Evolutionary conservation across 2,113 vertebrate genomes (phyloP).

Genomic region (Poeciliopsis prolifica): DNA sequence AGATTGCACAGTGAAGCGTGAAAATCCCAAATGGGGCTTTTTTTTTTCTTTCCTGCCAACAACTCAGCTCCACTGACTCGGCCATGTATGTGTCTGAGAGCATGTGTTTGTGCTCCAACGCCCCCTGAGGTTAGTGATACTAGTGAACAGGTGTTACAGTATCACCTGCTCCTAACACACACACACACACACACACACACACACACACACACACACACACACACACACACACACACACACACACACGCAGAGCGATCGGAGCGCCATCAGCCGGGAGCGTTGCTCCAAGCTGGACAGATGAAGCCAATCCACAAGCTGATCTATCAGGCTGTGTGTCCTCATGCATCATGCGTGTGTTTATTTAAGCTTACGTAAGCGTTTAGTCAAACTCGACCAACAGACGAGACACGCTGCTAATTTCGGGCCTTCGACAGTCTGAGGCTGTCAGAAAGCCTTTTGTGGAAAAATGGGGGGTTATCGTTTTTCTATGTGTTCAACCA

Average conservation of each 20-base stretch:
- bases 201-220: too few species aligned
- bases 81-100: slow-evolving; percentile 16
- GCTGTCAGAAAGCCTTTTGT: neutral
- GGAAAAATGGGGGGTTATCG: neutral
- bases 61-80: slow-evolving; percentile 39
- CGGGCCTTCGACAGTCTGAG: neutral
- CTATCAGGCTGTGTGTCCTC: slow-evolving; percentile 1
- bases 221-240: slow-evolving; percentile 23
- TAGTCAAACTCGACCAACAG: slow-evolving; percentile 11
- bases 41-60: slow-evolving; percentile 53
- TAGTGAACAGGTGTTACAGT: slow-evolving; percentile 77
- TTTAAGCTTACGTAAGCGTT: slow-evolving; percentile 19
- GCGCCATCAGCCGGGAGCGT: slow-evolving; percentile 45
- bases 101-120: slow-evolving; percentile 34
- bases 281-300: slow-evolving; percentile 35
- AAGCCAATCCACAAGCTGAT: slow-evolving; percentile 59
- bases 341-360: slow-evolving; percentile 21
- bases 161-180: slow-evolving; percentile 56
- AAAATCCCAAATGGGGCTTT: slow-evolving; percentile 73
- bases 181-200: slow-evolving; percentile 28
- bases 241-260: slow-evolving; percentile 25
- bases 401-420: neutral
- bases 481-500: neutral
- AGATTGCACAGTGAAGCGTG: slow-evolving; percentile 73
- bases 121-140: slow-evolving; percentile 71